phyloP scores from a whole-genome alignment of 2,888 invertebrate species.

The Folsomia candida region DNA sequence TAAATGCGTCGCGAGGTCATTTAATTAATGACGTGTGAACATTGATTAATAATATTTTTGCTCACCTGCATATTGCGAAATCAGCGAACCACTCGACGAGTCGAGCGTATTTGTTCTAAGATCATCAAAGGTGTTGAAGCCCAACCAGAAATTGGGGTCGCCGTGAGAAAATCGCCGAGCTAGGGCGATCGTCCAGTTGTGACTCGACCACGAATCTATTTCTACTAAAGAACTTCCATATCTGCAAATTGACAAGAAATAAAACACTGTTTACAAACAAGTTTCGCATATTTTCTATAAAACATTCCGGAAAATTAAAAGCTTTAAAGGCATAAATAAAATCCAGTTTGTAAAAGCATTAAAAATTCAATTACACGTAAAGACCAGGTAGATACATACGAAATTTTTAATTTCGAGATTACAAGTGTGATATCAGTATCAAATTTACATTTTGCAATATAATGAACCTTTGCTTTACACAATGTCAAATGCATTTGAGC shows the following conservation, averaged over 20 bases:
- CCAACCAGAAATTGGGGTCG: constrained; percentile 76
- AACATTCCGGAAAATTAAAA: neutral
- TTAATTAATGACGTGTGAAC: too few relatives aligned
- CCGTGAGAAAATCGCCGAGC: constrained; percentile 60
- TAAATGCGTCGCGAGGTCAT: too few relatives aligned
- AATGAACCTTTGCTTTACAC: neutral
- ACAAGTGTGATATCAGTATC: neutral
- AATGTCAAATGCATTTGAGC: neutral
- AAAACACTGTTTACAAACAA: neutral
- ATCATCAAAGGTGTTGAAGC: constrained; percentile 85
- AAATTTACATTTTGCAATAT: constrained; percentile 4
- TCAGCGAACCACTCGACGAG: constrained; percentile 83
- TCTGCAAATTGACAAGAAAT: constrained; percentile 59
- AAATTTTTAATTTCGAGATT: neutral
- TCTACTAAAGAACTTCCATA: constrained; percentile 93
- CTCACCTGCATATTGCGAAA: constrained; percentile 84
- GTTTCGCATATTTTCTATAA: neutral
- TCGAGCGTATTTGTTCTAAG: constrained; percentile 90
- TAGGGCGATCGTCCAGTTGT: constrained; percentile 82
- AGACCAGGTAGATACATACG: too few relatives aligned
- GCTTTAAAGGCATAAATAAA: neutral
- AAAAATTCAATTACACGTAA: too few relatives aligned
- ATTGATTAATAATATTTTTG: too few relatives aligned
- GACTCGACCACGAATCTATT: constrained; percentile 85
- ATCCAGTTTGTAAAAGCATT: too few relatives aligned